These are phyloP conservation scores for Apis mellifera DNA, from an alignment of 1,140 invertebrate genomes.

Conservation along the genomic window DNA sequence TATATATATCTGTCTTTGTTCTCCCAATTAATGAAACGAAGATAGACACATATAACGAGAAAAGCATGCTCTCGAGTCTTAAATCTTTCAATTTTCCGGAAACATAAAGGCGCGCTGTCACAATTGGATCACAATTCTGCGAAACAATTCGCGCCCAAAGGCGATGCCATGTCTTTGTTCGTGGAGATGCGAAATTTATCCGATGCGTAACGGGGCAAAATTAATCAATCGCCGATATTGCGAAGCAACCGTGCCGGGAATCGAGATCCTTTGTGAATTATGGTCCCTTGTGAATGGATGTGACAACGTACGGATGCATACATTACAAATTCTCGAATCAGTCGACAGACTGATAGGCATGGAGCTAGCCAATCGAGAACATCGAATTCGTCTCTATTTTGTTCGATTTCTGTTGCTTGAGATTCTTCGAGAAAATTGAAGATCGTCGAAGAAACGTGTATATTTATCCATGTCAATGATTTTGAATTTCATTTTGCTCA, in stretches of 20 bases:
- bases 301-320: slow-evolving; percentile 29
- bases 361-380: background rate
- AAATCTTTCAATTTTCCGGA: background rate
- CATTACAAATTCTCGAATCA: slow-evolving; percentile 48
- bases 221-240: slow-evolving; percentile 47
- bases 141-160: background rate
- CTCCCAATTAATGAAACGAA: too few species aligned
- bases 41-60: too few species aligned
- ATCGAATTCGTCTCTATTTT: background rate
- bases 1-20: too few species aligned
- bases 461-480: too few species aligned
- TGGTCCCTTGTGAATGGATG: slow-evolving; percentile 11
- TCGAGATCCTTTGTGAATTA: slow-evolving; percentile 44
- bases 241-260: background rate
- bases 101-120: background rate
- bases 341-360: slow-evolving; percentile 17
- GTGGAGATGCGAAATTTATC: slow-evolving; percentile 26
- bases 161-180: slow-evolving; percentile 1
- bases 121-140: too few species aligned
- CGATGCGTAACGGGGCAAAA: slow-evolving; percentile 45
- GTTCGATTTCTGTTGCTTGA: background rate
- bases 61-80: background rate
- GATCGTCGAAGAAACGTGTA: too few species aligned
- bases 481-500: too few species aligned
- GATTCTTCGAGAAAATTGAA: background rate